These are phyloP conservation scores for Caenorhabditis remanei DNA, from an alignment of 1,140 invertebrate genomes.

Conservation along the genomic window DNA sequence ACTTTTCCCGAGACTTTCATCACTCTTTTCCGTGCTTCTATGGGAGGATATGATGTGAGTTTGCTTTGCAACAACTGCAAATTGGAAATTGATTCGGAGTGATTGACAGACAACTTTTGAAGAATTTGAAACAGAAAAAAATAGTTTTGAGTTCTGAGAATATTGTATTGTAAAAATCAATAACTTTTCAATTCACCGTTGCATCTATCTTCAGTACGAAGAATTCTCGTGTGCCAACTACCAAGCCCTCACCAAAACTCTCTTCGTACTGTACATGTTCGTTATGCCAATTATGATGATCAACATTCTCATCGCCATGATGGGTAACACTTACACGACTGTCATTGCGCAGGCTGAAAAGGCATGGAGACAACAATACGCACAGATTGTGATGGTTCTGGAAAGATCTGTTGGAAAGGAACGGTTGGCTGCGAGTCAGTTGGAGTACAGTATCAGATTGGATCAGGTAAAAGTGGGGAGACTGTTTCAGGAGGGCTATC, in stretches of 20 bases:
- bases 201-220: constrained; percentile 84
- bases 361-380: constrained; percentile 99
- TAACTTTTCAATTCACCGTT: too few species aligned
- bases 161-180: too few species aligned
- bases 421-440: constrained; percentile 89
- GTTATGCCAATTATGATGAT: constrained; percentile 90
- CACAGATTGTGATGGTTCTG: constrained; percentile 94
- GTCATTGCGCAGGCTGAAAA: constrained; percentile 98
- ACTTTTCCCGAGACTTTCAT: constrained; percentile 88
- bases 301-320: constrained; percentile 81
- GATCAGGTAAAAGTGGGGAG: constrained; percentile 81
- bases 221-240: constrained; percentile 90
- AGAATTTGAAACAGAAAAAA: neutral
- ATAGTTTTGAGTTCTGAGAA: neutral
- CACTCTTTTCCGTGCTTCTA: constrained; percentile 95
- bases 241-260: constrained; percentile 89
- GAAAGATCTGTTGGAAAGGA: constrained; percentile 91
- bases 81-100: too few species aligned
- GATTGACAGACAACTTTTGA: neutral
- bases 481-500: neutral
- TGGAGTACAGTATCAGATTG: constrained; percentile 93
- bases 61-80: too few species aligned
- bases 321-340: constrained; percentile 81
- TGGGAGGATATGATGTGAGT: constrained; percentile 96
- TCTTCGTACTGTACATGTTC: constrained; percentile 97